These are phyloP conservation scores for Takifugu rubripes DNA, from an alignment of 2,797 vertebrate genomes.

Conservation along the genomic window DNA sequence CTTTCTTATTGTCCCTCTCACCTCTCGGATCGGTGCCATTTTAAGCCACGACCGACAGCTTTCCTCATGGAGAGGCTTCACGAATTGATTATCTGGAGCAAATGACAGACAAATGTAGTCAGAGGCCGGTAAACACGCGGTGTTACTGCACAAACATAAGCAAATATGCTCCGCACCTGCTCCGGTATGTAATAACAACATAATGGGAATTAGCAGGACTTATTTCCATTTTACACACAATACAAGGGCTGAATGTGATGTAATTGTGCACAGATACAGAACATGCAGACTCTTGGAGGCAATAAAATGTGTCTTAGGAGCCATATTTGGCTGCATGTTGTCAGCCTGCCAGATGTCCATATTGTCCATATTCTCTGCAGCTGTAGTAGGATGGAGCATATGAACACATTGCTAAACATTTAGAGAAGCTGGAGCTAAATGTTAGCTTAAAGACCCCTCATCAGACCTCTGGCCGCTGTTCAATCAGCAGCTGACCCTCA, in stretches of 20 bases:
- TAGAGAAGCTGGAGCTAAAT: slow-evolving; percentile 69
- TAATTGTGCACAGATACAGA: background rate
- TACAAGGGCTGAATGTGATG: too few relatives aligned
- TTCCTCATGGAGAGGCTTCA: background rate
- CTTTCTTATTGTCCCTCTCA: background rate
- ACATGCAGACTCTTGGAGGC: background rate
- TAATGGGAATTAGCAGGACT: too few relatives aligned
- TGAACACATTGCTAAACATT: slow-evolving; percentile 71
- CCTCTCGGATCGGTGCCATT: background rate
- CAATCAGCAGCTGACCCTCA: slow-evolving; percentile 52
- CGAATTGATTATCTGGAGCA: background rate
- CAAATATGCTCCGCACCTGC: too few relatives aligned
- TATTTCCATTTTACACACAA: too few relatives aligned
- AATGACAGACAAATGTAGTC: background rate
- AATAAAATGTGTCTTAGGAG: background rate
- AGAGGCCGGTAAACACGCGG: background rate
- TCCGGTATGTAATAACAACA: too few relatives aligned
- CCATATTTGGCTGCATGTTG: slow-evolving; percentile 50
- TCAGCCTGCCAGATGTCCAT: slow-evolving; percentile 14
- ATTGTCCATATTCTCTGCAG: background rate
- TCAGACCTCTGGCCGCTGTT: slow-evolving; percentile 48
- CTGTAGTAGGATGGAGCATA: slow-evolving; percentile 40
- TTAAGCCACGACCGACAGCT: background rate
- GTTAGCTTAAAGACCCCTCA: slow-evolving; percentile 70
- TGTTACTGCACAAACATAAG: too few relatives aligned